A percentile compares a stretch with the other conserved stretches of the same genome.
phyloP scores from a whole-genome alignment of 1,140 invertebrate genomes.

The Pygmarrhopalites habei region DNA sequence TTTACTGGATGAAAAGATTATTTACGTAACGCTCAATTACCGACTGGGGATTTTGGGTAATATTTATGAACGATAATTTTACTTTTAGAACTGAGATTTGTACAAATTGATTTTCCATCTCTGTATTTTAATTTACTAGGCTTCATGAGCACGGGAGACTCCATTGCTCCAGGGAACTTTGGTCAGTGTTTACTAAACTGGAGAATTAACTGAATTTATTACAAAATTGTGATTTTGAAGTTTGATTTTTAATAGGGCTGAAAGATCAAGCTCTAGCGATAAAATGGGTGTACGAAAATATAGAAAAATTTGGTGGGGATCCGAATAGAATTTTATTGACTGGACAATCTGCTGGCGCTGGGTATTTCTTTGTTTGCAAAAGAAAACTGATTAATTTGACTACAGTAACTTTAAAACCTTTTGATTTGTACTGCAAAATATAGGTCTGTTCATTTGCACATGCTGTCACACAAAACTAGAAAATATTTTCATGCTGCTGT shows the following conservation, averaged over 20 bases:
- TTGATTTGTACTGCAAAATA: too few species aligned
- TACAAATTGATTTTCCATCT: background rate
- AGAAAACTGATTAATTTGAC: too few species aligned
- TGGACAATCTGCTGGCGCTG: slow-evolving; percentile 54
- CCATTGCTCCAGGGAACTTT: background rate
- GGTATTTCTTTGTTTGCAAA: slow-evolving; percentile 81
- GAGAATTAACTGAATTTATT: too few species aligned
- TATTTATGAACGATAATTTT: background rate
- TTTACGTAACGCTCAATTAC: slow-evolving; percentile 16
- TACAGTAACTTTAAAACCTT: too few species aligned
- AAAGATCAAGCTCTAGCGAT: slow-evolving; percentile 51
- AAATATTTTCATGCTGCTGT: background rate
- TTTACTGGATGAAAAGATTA: slow-evolving; percentile 12
- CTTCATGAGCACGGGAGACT: slow-evolving; percentile 6
- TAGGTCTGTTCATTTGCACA: too few species aligned
- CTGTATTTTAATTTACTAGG: slow-evolving; percentile 9
- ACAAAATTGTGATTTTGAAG: too few species aligned
- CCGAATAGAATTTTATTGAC: slow-evolving; percentile 51
- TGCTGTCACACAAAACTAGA: too few species aligned
- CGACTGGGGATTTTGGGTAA: slow-evolving; percentile 13
- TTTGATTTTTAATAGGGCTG: too few species aligned
- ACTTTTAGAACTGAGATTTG: background rate
- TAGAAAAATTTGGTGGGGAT: slow-evolving; percentile 54
- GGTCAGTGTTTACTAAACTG: too few species aligned
- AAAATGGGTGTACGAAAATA: slow-evolving; percentile 49